Evolutionary conservation across 2,888 invertebrate genomes (phyloP), one percentile per base, ranked within the genome.

Genomic region (Odontothrips loti): DNA sequence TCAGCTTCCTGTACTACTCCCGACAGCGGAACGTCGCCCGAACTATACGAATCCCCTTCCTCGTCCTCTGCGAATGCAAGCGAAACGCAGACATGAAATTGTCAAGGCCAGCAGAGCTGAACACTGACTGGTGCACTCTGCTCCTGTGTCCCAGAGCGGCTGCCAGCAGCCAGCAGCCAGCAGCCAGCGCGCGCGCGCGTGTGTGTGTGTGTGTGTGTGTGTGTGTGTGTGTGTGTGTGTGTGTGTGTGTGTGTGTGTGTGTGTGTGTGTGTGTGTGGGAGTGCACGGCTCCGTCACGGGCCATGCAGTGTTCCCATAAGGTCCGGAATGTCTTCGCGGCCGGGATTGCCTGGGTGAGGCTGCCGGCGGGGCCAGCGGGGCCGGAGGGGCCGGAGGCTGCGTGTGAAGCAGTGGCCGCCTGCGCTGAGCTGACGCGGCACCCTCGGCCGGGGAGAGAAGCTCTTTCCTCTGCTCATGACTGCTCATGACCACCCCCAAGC

Each of bases 261-360:
- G 58, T 58, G 58, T 58, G 17, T 58, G 58, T 58, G 15, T 15
- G 58, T 15, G 58, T 58, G 58, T 17, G 58, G 11, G 20, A 6
- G 58, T 15, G 58, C 20, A 15, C 58, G 58, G 58, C 20, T 58
- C 58, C 58, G 58, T 58, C 58, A 58, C 58, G 15, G 58, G 58
- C 58, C 17, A 58, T 58, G 58, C 58, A 15, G 20, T 15, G 58
- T 20, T 58, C 58, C 58, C 58, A 58, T 58, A 58, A 58, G 58
- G 58, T 75, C 68, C 68, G 68, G 68, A 75, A 75, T 75, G 68
- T 27, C 68, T 23, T 75, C 68, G 34, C 34, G 34, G 34, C 34
- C 34, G 23, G 58, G 58, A 58, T 58, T 58, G 20, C 17, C 58
- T n/a, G 17, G n/a, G n/a, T n/a, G n/a, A n/a, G n/a, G 51, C 51